Evolutionary conservation across 2,113 vertebrate genomes (phyloP).

Genomic region (Eudorcas thomsonii): DNA sequence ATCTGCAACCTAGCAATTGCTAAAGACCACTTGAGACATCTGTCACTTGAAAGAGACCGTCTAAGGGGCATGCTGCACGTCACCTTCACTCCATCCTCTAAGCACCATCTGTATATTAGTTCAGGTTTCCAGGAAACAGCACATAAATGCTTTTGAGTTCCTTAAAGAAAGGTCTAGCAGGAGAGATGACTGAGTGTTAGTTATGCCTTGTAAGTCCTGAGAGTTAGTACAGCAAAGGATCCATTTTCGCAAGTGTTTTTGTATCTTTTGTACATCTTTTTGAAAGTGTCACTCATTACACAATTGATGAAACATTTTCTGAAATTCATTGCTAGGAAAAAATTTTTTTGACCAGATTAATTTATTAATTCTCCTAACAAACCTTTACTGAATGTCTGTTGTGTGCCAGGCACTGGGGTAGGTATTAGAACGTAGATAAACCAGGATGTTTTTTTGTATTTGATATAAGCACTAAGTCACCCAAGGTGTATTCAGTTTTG

Average conservation of each 20-base stretch:
- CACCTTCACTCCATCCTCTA: neutral
- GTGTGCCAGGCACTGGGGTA: neutral
- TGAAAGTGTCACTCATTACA: neutral
- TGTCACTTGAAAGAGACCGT: slow-evolving; percentile 45
- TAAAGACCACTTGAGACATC: slow-evolving; percentile 38
- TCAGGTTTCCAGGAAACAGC: neutral
- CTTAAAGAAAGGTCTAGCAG: neutral
- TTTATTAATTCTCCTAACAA: neutral
- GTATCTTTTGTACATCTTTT: neutral
- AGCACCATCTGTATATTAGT: neutral
- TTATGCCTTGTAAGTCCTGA: neutral
- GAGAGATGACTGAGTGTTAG: neutral
- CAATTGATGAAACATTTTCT: neutral
- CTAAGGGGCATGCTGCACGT: neutral
- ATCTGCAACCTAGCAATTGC: slow-evolving; percentile 8
- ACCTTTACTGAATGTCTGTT: neutral
- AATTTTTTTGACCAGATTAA: neutral
- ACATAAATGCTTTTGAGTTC: neutral
- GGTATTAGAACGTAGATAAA: neutral
- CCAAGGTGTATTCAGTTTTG: neutral
- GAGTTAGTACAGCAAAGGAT: neutral
- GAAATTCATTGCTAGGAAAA: slow-evolving; percentile 9
- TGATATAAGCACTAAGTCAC: neutral
- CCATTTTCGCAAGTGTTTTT: neutral
- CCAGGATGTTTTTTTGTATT: neutral